Percentiles rank a stretch among this genome's conserved stretches.
Conservation (phyloP, 2,113 vertebrate species). For the Mesembrinibis cayennensis region DNA sequence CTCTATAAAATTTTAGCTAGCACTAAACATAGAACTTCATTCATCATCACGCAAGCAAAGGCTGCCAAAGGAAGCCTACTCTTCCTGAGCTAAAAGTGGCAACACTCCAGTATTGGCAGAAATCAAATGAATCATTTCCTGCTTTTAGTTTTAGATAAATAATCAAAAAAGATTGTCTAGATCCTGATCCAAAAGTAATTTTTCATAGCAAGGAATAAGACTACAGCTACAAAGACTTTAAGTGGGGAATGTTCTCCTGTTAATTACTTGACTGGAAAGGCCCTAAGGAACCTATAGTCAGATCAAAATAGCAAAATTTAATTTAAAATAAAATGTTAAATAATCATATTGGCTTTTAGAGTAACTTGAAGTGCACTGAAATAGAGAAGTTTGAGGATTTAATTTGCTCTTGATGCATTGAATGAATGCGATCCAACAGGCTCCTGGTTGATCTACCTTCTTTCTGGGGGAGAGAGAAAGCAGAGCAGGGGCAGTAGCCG, state of each 20-base stretch:
- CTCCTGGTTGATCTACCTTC: neutral
- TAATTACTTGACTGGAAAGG: conserved; percentile 17
- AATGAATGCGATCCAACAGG: neutral
- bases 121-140: conserved; percentile 92
- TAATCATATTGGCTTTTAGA: neutral
- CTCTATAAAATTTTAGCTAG: conserved; percentile 83
- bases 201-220: conserved; percentile 64
- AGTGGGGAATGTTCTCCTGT: neutral
- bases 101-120: conserved; percentile 85
- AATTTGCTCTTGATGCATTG: neutral
- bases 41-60: conserved; percentile 85
- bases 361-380: neutral
- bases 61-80: conserved; percentile 86
- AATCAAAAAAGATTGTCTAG: conserved; percentile 84
- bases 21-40: conserved; percentile 94
- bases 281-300: neutral
- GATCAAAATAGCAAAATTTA: conserved; percentile 43
- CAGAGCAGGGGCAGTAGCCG: neutral
- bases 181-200: conserved; percentile 77
- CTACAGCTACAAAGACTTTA: conserved; percentile 33
- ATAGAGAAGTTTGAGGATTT: neutral
- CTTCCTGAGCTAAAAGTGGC: conserved; percentile 90
- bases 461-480: neutral
- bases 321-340: conserved; percentile 40
- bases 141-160: conserved; percentile 83